Conservation (phyloP, 2,113 vertebrate species). For the Motacilla alba region DNA sequence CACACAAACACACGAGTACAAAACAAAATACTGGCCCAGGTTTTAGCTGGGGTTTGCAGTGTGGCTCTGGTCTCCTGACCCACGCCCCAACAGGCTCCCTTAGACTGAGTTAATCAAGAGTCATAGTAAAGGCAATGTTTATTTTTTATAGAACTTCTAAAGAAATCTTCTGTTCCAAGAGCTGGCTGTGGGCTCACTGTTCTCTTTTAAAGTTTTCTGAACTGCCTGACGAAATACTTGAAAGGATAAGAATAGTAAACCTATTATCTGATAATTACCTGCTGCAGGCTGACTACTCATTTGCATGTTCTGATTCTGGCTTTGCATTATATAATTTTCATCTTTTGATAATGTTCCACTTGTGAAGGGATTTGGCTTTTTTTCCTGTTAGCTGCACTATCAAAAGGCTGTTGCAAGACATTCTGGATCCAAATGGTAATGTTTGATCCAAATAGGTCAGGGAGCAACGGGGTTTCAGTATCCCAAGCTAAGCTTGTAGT, state of each 20-base stretch:
- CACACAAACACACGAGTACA: neutral
- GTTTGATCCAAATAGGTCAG: neutral
- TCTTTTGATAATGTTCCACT: neutral
- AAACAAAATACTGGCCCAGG: neutral
- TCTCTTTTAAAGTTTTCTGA: neutral
- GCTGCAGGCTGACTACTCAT: slow-evolving; percentile 34
- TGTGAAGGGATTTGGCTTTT: neutral
- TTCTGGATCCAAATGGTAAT: neutral
- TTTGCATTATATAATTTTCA: slow-evolving; percentile 27
- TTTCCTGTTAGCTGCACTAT: neutral
- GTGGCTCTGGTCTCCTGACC: neutral
- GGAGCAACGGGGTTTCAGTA: neutral
- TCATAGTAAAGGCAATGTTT: neutral
- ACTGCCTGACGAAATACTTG: neutral
- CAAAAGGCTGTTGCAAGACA: neutral
- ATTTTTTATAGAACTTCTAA: neutral
- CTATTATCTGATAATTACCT: slow-evolving; percentile 58
- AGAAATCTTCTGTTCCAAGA: neutral
- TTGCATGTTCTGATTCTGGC: slow-evolving; percentile 36
- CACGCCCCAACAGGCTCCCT: neutral
- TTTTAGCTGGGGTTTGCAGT: neutral
- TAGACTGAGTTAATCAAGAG: neutral
- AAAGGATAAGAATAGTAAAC: slow-evolving; percentile 48
- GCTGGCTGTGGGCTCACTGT: neutral
- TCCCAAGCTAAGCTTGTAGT: neutral